Conservation (phyloP, 1,140 invertebrate genomes). For the Macrosteles quadrilineatus region DNA sequence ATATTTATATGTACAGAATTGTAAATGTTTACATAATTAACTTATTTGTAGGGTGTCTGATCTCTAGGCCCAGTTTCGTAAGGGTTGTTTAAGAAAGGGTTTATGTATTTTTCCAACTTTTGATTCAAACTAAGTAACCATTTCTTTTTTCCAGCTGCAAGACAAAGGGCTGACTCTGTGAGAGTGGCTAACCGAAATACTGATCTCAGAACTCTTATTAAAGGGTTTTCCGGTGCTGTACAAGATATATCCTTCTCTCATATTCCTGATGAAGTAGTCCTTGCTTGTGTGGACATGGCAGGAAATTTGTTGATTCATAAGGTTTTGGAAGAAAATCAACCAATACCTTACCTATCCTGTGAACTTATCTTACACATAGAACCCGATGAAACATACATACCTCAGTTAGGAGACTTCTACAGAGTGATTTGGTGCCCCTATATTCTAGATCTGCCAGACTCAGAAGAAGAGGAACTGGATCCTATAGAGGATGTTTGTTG, state of each 20-base stretch:
- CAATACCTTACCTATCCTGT: slow-evolving; percentile 40
- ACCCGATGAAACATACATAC: neutral
- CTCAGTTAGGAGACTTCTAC: slow-evolving; percentile 42
- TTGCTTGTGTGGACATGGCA: slow-evolving; percentile 83
- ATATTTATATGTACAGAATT: too few relatives aligned
- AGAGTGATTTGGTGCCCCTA: slow-evolving; percentile 91
- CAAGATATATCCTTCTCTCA: slow-evolving; percentile 90
- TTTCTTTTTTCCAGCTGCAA: slow-evolving; percentile 51
- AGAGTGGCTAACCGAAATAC: slow-evolving; percentile 76
- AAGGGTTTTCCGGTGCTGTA: slow-evolving; percentile 80
- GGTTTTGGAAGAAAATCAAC: slow-evolving; percentile 60
- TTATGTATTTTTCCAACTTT: too few relatives aligned
- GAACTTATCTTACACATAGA: neutral
- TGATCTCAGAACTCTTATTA: slow-evolving; percentile 76
- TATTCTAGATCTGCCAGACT: slow-evolving; percentile 68
- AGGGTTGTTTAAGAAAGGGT: too few relatives aligned
- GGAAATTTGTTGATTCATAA: slow-evolving; percentile 82
- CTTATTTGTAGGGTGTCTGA: too few relatives aligned
- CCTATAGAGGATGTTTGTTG: slow-evolving; percentile 65
- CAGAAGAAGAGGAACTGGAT: slow-evolving; percentile 57
- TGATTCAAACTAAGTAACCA: too few relatives aligned
- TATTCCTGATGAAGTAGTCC: slow-evolving; percentile 68
- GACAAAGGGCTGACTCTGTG: slow-evolving; percentile 73
- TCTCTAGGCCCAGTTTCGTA: too few relatives aligned
- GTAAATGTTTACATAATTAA: too few relatives aligned